phyloP scores from a whole-genome alignment of 1,140 invertebrate species.

The Stegodyphus mimosarum region DNA sequence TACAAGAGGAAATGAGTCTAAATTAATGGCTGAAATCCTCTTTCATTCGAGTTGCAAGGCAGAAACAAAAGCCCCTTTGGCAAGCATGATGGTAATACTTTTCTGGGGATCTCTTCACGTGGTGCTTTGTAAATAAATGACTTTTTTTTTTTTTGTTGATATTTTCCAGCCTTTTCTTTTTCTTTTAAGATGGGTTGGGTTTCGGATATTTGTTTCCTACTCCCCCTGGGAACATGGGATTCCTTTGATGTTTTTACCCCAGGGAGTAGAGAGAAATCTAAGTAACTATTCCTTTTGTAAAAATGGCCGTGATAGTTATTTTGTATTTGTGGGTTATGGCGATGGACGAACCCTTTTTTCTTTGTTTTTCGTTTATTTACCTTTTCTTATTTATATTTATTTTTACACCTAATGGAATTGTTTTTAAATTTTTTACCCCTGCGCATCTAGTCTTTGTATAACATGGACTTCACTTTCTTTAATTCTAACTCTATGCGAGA shows the following conservation, averaged over 20 bases:
- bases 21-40: slow-evolving; percentile 57
- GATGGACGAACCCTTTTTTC: too few species aligned
- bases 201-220: slow-evolving; percentile 28
- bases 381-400: too few species aligned
- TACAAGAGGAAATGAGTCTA: slow-evolving; percentile 59
- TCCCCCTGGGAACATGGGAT: too few species aligned
- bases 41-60: slow-evolving; percentile 23
- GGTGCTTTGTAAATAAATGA: slow-evolving; percentile 55
- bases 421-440: too few species aligned
- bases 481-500: too few species aligned
- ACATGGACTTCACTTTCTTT: too few species aligned
- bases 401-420: too few species aligned
- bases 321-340: too few species aligned
- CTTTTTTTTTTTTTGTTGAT: slow-evolving; percentile 27
- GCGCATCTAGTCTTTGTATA: too few species aligned
- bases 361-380: too few species aligned
- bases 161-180: background rate
- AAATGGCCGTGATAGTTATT: too few species aligned
- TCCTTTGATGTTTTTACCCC: background rate
- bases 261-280: background rate
- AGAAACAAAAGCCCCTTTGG: slow-evolving; percentile 49
- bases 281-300: too few species aligned
- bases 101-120: slow-evolving; percentile 9
- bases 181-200: slow-evolving; percentile 12
- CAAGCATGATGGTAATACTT: slow-evolving; percentile 50